Evolutionary conservation across 2,888 invertebrate species (phyloP).

Genomic region (Patella depressa): DNA sequence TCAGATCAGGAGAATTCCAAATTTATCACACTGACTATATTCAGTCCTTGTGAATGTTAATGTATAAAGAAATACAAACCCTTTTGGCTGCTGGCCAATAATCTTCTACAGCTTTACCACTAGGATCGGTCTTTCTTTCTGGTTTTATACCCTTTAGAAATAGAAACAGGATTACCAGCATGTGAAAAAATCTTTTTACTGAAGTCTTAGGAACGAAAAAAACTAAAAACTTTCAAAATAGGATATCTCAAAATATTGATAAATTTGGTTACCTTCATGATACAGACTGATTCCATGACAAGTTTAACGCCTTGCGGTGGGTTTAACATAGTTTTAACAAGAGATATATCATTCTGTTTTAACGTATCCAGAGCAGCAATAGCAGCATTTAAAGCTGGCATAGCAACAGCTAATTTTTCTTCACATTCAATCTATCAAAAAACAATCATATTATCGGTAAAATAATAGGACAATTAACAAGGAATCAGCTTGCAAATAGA

Average conservation of each 20-base stretch:
- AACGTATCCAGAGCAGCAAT: constrained; percentile 68
- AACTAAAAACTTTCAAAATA: no score
- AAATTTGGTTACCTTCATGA: constrained; percentile 61
- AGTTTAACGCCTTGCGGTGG: constrained; percentile 69
- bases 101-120: constrained; percentile 65
- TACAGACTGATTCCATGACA: constrained; percentile 71
- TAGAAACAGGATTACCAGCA: no score
- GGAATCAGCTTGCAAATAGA: no score
- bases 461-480: no score
- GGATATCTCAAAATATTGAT: no score
- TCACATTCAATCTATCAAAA: constrained; percentile 68
- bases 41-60: not conserved
- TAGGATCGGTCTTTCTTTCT: constrained; percentile 63
- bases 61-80: constrained; percentile 39
- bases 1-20: no score
- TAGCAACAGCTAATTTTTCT: constrained; percentile 66
- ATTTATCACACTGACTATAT: no score
- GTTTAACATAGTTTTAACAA: constrained; percentile 68
- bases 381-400: constrained; percentile 70
- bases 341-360: constrained; percentile 70
- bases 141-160: constrained; percentile 63
- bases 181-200: no score
- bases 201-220: no score
- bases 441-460: not conserved
- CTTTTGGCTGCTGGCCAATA: constrained; percentile 70